Conservation (phyloP, 2,888 invertebrate species). For the Lutraria lutraria region DNA sequence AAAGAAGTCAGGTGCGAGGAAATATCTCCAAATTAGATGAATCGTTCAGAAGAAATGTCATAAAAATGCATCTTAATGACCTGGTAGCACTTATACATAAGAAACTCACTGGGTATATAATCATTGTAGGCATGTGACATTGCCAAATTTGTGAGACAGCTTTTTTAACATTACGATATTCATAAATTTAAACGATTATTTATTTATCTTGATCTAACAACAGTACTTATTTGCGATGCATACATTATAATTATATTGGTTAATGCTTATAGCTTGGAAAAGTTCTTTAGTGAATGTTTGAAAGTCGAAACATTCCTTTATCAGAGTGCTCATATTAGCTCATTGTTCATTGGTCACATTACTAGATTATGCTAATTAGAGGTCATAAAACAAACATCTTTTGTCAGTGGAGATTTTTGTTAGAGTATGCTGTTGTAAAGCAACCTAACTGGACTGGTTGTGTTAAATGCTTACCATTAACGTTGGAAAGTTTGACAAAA, state of each 20-base stretch:
- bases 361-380: constrained; percentile 9
- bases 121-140: neutral
- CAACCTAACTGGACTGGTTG: neutral
- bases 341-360: neutral
- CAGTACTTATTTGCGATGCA: neutral
- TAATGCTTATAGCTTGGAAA: neutral
- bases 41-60: neutral
- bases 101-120: neutral
- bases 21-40: neutral
- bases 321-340: neutral
- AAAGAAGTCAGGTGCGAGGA: neutral
- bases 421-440: neutral
- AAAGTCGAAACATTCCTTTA: neutral
- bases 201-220: neutral
- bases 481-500: neutral
- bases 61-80: neutral
- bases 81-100: neutral
- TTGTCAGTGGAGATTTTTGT: neutral
- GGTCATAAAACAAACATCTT: neutral
- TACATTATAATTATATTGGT: neutral
- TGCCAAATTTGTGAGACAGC: neutral
- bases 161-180: neutral
- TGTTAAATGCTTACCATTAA: neutral
- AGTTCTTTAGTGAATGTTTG: neutral
- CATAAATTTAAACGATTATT: neutral